Conservation (phyloP, 2,797 vertebrate species). For the Choloepus didactylus region DNA sequence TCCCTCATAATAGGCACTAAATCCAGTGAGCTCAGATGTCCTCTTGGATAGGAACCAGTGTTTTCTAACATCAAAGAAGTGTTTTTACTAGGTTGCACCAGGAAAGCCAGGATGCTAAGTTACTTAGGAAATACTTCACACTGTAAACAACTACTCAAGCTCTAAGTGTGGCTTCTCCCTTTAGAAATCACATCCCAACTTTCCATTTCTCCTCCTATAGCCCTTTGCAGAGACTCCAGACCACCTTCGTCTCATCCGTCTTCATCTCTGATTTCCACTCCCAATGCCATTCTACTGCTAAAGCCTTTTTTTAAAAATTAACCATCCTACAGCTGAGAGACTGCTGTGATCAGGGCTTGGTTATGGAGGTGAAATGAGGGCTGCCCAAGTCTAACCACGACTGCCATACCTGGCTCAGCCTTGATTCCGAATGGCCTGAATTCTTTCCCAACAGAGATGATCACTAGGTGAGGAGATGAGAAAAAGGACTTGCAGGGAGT, state of each 20-base stretch:
- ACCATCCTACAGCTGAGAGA: background rate
- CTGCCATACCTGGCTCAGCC: background rate
- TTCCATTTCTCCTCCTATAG: background rate
- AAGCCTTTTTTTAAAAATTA: background rate
- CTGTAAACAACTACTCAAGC: background rate
- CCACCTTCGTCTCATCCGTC: background rate
- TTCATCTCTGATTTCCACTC: background rate
- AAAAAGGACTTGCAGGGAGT: background rate
- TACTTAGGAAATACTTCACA: background rate
- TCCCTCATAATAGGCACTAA: background rate
- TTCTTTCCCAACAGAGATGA: background rate
- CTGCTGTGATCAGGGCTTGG: too few relatives aligned
- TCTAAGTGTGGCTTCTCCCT: background rate
- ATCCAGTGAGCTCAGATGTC: background rate
- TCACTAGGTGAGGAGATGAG: background rate
- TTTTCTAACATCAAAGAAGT: background rate
- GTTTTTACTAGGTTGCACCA: background rate
- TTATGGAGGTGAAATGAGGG: background rate
- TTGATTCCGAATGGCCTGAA: background rate
- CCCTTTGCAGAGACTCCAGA: background rate
- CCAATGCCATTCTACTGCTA: background rate
- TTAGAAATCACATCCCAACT: too few relatives aligned
- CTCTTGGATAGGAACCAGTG: background rate
- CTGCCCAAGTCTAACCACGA: accelerated
- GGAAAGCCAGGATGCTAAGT: background rate